Percentiles rank a stretch among this genome's conserved stretches.
phyloP scores from a whole-genome alignment of 2,113 vertebrate species.

The Erpornis zantholeuca region DNA sequence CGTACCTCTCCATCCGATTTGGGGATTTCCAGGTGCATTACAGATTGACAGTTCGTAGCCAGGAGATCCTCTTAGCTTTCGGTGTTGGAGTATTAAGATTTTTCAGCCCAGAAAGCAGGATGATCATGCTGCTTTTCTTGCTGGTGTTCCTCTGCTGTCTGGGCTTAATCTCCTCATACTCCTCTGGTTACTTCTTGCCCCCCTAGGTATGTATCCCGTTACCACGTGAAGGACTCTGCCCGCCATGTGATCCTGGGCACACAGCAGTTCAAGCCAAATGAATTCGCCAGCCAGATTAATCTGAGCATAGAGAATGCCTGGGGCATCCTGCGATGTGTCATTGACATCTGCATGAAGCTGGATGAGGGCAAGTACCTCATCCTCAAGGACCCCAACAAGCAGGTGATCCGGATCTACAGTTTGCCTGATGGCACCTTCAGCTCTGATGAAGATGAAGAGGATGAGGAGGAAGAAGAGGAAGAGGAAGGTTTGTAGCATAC shows the following conservation, averaged over 20 bases:
- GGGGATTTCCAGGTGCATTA: neutral
- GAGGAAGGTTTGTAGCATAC: slow-evolving; percentile 79
- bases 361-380: slow-evolving; percentile 99
- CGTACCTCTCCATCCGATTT: neutral
- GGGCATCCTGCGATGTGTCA: slow-evolving; percentile 97
- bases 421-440: slow-evolving; percentile 98
- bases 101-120: neutral
- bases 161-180: neutral
- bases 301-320: slow-evolving; percentile 98
- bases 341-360: slow-evolving; percentile 98
- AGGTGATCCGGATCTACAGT: slow-evolving; percentile 98
- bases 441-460: slow-evolving; percentile 96
- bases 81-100: neutral
- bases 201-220: slow-evolving; percentile 91
- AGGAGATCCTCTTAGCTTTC: neutral
- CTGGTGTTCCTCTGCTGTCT: neutral
- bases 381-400: slow-evolving; percentile 99
- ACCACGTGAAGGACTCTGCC: slow-evolving; percentile 94
- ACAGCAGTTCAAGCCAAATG: slow-evolving; percentile 98
- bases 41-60: neutral
- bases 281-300: slow-evolving; percentile 99
- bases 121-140: neutral
- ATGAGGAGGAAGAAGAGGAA: slow-evolving; percentile 95
- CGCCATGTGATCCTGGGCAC: slow-evolving; percentile 96
- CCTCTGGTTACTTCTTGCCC: neutral